A percentile compares a stretch with the other conserved stretches of the same genome.
These are phyloP conservation scores for Indicator indicator DNA, from an alignment of 2,113 vertebrate genomes.

Conservation along the genomic window DNA sequence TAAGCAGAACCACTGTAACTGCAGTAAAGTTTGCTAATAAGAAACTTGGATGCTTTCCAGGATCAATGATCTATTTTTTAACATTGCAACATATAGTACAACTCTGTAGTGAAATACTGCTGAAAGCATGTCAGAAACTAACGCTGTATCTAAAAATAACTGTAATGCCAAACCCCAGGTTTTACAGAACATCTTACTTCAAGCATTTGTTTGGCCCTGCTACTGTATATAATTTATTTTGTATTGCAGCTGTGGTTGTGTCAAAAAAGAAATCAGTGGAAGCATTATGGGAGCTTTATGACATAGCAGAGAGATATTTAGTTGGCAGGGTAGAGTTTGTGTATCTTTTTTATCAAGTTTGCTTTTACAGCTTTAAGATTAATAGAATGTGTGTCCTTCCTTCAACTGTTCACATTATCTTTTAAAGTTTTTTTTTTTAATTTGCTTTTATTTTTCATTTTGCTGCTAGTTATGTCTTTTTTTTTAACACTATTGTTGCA, in stretches of 20 bases:
- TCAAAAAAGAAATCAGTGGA: not conserved
- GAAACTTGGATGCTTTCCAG: slow-evolving; percentile 28
- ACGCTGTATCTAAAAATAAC: slow-evolving; percentile 5
- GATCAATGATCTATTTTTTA: slow-evolving; percentile 39
- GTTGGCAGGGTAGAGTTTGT: not conserved
- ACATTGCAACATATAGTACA: not conserved
- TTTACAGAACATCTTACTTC: not conserved
- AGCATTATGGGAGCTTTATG: not conserved
- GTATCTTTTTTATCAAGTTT: not conserved
- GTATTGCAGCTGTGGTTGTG: not conserved
- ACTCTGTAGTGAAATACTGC: not conserved
- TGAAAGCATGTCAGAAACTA: not conserved
- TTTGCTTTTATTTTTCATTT: not conserved
- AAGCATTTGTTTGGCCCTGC: not conserved
- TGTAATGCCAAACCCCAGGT: not conserved
- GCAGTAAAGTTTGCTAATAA: slow-evolving; percentile 20
- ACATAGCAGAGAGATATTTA: not conserved
- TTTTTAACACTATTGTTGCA: not conserved
- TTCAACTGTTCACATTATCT: not conserved
- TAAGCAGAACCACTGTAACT: slow-evolving; percentile 10
- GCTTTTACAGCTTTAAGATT: not conserved
- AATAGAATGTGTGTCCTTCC: not conserved
- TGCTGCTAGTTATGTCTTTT: not conserved
- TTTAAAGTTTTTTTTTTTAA: not conserved
- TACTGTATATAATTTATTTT: slow-evolving; percentile 27